Evolutionary conservation across 2,888 invertebrate species (phyloP).

Genomic region (Girardia tigrina): DNA sequence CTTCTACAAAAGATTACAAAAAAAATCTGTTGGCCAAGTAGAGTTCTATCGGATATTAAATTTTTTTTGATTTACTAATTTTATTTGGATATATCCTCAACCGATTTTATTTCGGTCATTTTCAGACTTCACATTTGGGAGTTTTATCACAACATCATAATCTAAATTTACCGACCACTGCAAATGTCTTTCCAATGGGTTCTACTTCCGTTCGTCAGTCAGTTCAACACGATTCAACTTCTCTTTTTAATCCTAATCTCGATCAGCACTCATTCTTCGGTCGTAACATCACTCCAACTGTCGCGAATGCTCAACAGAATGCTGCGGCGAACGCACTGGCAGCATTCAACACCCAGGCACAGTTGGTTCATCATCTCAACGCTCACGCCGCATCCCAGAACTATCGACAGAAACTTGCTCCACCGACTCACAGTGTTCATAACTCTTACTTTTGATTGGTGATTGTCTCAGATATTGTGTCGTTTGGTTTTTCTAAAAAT

Average conservation of each 20-base stretch:
- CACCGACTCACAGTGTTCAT: not conserved
- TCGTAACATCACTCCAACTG: not conserved
- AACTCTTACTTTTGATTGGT: conserved; percentile 10
- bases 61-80: too few relatives aligned
- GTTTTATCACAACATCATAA: not conserved
- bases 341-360: not conserved
- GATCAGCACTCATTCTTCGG: conserved; percentile 2
- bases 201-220: not conserved
- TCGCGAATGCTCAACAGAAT: not conserved
- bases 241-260: not conserved
- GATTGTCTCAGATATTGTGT: too few relatives aligned
- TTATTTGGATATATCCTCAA: too few relatives aligned
- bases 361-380: conserved; percentile 1
- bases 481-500: too few relatives aligned
- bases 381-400: not conserved
- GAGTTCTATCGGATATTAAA: too few relatives aligned
- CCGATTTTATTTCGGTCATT: too few relatives aligned
- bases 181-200: not conserved
- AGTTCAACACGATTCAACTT: not conserved
- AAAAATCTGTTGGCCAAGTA: too few relatives aligned
- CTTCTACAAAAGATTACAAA: too few relatives aligned
- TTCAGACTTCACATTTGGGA: conserved; percentile 4
- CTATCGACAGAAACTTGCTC: not conserved
- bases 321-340: not conserved
- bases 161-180: not conserved